These are phyloP conservation scores for Ploceus nigricollis DNA, from an alignment of 2,113 vertebrate species.

Conservation along the genomic window DNA sequence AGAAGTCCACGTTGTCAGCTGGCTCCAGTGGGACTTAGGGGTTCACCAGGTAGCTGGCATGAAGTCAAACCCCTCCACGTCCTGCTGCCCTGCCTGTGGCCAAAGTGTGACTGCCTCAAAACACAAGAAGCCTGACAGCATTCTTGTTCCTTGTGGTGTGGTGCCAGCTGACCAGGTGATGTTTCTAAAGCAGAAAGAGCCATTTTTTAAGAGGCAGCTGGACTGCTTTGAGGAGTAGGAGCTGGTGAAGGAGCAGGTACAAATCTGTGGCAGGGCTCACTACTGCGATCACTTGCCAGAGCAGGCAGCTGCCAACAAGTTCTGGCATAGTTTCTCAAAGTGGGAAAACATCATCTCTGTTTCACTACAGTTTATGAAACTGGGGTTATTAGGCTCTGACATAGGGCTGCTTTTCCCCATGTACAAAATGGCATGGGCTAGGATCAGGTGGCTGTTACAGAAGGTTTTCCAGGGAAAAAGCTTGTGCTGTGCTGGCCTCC, in stretches of 20 bases:
- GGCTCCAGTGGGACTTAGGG: background rate
- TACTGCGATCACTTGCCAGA: background rate
- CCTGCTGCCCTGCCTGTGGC: background rate
- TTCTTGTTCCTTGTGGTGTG: background rate
- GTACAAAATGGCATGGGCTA: background rate
- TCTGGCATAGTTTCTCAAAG: background rate
- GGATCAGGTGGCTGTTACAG: background rate
- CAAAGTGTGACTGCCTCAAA: background rate
- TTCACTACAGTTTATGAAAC: background rate
- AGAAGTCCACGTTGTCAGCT: rapidly evolving
- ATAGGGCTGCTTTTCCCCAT: background rate
- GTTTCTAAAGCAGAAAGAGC: background rate
- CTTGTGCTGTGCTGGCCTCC: background rate
- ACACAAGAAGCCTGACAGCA: background rate
- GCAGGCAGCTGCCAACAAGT: background rate
- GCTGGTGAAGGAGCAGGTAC: background rate
- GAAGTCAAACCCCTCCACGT: background rate
- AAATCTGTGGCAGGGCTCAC: background rate
- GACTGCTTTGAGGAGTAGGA: background rate
- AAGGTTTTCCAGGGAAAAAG: background rate
- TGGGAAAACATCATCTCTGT: background rate
- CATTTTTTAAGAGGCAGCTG: background rate
- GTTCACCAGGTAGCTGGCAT: background rate
- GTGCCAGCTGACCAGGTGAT: background rate
- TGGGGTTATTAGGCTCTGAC: background rate